Base-by-base conservation (phyloP, 1,140 invertebrate species). In the Arion vulgaris region DNA sequence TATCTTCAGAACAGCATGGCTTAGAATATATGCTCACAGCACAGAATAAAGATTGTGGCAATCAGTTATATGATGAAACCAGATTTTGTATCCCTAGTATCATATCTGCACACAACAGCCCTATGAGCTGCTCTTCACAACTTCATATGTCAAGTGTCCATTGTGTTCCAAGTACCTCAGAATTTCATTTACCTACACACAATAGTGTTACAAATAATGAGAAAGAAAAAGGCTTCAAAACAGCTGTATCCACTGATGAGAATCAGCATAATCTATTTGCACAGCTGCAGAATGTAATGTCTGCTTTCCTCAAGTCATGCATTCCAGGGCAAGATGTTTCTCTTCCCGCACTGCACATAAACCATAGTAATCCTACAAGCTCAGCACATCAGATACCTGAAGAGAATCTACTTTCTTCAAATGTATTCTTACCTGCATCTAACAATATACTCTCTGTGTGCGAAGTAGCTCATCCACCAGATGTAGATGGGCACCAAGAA, bases 201-300 rank as follows among this genome's bases (percentile, higher is more conserved):
- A 66, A 32, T 11, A 4, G 7, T 32, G 17, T 2, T 32, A 34
- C 1, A 7, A 66, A 7, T 13, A 1, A 34, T 32, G 32, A 2
- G 5, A 7, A 11, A 28, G 28, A 66, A 32, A 23, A 32, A 28
- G 17, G n/a, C 11, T 7, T 32, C 62, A 66, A 13, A 32, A 66
- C 62, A 32, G 2, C 5, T 32, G 11, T 32, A 17, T 28, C 28
- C 5, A 5, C 62, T 32, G 5, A 66, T 66, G n/a, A 32, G 62
- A 66, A 17, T 32, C n/a, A 32, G 28, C 28, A 32, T 7, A n/a
- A 66, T 28, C 62, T 32, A 28, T 5, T 66, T 28, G 5, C 28
- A 66, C 62, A 66, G n/a, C 28, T 66, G 62, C 62, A 66, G 62
- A 66, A 34, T 5, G 62, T 66, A 28, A 34, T 66, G 62, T 66